Evolutionary conservation across 30 jellyfish, hydroid and myxozoan genomes (phyloP).

Genomic region (Turritopsis dohrnii): DNA sequence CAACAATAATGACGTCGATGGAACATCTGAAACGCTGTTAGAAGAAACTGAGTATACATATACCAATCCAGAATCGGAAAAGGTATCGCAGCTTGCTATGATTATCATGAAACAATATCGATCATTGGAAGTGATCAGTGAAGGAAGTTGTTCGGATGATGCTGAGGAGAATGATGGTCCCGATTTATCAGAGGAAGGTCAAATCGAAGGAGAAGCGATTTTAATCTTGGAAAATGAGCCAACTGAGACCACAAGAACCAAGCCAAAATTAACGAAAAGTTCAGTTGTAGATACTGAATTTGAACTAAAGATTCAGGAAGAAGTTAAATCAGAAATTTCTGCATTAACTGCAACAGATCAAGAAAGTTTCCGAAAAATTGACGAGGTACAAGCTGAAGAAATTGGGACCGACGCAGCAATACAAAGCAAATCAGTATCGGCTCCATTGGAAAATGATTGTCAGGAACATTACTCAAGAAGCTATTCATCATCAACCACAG

Average conservation of each 20-base stretch:
- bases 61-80: constrained; percentile 1
- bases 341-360: too few relatives aligned
- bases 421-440: too few relatives aligned
- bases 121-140: constrained; percentile 3
- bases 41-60: neutral
- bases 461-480: neutral
- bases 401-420: too few relatives aligned
- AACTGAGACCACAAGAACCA: neutral
- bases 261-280: neutral
- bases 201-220: neutral
- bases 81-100: neutral
- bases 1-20: neutral
- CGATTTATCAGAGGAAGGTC: neutral
- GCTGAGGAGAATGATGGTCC: neutral
- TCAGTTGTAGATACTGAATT: neutral
- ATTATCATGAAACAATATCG: constrained; percentile 8
- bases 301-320: neutral
- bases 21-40: neutral
- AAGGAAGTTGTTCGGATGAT: neutral
- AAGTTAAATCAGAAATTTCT: too few relatives aligned
- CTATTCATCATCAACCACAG: neutral
- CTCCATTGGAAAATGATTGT: too few relatives aligned
- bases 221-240: neutral
- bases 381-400: too few relatives aligned
- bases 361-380: too few relatives aligned